Conservation (phyloP, 2,797 vertebrate genomes). For the Tympanoctomys barrerae region DNA sequence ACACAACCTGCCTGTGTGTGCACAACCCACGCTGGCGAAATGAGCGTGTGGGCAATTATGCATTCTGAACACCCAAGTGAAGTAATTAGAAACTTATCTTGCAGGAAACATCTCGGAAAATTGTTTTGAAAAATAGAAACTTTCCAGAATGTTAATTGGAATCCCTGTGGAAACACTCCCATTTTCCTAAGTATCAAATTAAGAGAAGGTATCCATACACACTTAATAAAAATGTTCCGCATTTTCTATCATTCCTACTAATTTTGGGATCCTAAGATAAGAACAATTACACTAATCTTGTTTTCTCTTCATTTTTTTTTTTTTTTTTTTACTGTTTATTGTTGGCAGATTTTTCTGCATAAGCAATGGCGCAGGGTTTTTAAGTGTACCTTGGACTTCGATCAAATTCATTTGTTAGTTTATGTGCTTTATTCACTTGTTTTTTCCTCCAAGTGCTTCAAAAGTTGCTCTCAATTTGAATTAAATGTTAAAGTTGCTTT, state of each 20-base stretch:
- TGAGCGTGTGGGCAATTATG: not conserved
- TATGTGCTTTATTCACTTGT: not conserved
- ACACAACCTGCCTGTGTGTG: not conserved
- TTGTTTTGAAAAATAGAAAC: slow-evolving; percentile 45
- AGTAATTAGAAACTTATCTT: not conserved
- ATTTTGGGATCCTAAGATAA: slow-evolving; percentile 35
- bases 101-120: not conserved
- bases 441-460: not conserved
- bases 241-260: not conserved
- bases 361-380: not conserved
- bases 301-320: slow-evolving; percentile 6
- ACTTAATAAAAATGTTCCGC: slow-evolving; percentile 9
- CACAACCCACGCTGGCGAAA: not conserved
- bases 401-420: slow-evolving; percentile 40
- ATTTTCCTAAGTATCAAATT: not conserved
- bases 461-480: slow-evolving; percentile 46
- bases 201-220: not conserved
- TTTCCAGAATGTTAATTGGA: not conserved
- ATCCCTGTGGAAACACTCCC: slow-evolving; percentile 3
- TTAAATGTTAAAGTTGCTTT: not conserved
- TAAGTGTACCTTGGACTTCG: slow-evolving; percentile 2
- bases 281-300: not conserved
- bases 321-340: not conserved
- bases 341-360: slow-evolving; percentile 13
- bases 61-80: not conserved